phyloP scores from a whole-genome alignment of 2,888 invertebrate genomes.

The Thelaira solivaga region DNA sequence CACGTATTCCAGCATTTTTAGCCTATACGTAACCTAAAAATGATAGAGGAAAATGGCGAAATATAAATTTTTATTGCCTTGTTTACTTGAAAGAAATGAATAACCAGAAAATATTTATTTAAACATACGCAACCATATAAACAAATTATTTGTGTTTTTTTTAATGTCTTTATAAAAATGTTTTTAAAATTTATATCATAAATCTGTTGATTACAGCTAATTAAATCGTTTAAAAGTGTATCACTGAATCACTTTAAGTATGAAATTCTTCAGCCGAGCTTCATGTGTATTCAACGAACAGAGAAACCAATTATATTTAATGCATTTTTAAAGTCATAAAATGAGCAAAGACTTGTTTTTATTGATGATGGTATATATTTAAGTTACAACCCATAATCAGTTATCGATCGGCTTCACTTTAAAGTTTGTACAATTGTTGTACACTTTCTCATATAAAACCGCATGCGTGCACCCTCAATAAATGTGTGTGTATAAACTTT shows the following conservation, averaged over 20 bases:
- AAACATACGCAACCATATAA: too few relatives aligned
- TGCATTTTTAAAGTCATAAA: conserved; percentile 26
- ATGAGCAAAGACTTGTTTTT: conserved; percentile 19
- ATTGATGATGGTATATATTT: conserved; percentile 39
- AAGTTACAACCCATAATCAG: conserved; percentile 43
- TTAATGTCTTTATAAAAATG: conserved; percentile 32
- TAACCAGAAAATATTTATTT: too few relatives aligned
- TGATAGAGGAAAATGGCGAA: too few relatives aligned
- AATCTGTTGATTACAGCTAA: conserved; percentile 10
- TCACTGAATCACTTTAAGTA: conserved; percentile 10
- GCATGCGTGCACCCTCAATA: neutral
- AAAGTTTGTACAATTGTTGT: conserved; percentile 15
- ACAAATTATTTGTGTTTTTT: conserved; percentile 1
- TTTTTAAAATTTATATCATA: neutral
- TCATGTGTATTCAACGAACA: neutral
- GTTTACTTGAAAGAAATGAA: too few relatives aligned
- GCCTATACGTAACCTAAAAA: too few relatives aligned
- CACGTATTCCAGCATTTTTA: too few relatives aligned
- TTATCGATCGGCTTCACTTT: conserved; percentile 47
- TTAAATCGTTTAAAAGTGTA: neutral
- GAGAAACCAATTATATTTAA: conserved; percentile 43
- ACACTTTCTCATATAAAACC: neutral
- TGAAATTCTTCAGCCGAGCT: neutral
- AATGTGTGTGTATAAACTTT: neutral
- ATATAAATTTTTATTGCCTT: too few relatives aligned